Evolutionary conservation across 2,888 invertebrate genomes (phyloP), one percentile per base, ranked within the genome.

Genomic region (Drosophila siamana): DNA sequence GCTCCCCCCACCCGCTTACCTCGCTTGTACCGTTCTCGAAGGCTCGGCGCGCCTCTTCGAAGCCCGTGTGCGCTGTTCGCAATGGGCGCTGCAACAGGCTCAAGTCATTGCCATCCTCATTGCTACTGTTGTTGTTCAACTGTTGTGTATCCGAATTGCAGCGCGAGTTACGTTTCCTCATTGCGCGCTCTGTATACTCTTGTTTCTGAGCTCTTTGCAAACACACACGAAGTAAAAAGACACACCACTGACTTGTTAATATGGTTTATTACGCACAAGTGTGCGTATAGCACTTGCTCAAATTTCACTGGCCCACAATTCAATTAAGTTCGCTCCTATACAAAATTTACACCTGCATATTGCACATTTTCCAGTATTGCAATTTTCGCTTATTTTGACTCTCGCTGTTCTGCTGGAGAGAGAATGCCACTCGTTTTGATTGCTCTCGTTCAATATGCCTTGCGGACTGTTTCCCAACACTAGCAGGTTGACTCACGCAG

Each of bases 21-120:
- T 96, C 97, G 81, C 94, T 94, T 78, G 95, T 96, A 54, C 96
- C 96, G 84, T 94, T 94, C 88, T 96, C 95, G 89, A 95, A 94
- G 66, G 96, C 94, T 86, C 94, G 94, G 41, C 95, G 93, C 11
- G 96, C 95, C 91, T 97, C 95, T 61, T 93, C 93, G 88, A 96
- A 94, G 51, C 95, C 95, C 74, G 94, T 94, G 57, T 95, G 92
- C 91, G 95, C 96, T 61, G 95, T 95, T 66, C 93, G 93, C 81
- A 96, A 94, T 15, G 96, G 96, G 89, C 94, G 95, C 80, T 94
- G 93, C 38, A 94, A 92, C 69, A 94, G 82, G 82, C 94, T 93
- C 86, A 93, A 93, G 89, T 94, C 94, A 76, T 93, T 93, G 88
- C 94, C 94, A 15, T n/a, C 33, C 13, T 30, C 30, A 7, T 11